Base-by-base conservation (phyloP, 2,888 invertebrate species). In the Cephus pulcher region DNA sequence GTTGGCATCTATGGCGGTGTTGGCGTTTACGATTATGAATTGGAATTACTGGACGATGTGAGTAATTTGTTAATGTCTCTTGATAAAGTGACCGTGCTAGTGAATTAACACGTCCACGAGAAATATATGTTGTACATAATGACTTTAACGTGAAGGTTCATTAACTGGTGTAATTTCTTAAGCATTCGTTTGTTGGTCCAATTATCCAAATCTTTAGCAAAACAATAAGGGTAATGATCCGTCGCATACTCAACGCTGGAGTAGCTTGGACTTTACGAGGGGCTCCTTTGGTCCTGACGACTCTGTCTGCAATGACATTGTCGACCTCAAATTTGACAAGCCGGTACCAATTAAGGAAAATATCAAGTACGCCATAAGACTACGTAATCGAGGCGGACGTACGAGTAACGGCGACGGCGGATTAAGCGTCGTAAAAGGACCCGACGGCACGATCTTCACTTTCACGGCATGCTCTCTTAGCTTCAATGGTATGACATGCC, bases 331-430 rank as follows among this genome's bases (percentile, higher is more conserved):
- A 92, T 98, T 99, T 91, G 97, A 97, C 76, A 94, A 96, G 84
- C 96, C 98, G 0, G 94, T 98, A 71, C 94, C 96, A 11, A 95
- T 98, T 75, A 98, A 97, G 95, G 98, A 98, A 91, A 96, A 97
- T 84, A 93, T 95, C 0, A 96, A 97, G 83, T 99, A 99, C 91
- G 98, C 98, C 0, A 92, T 98, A 35, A 94, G 98, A 15, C 92
- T 98, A 73, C 95, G 97, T 87, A 98, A 98, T 89, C 96, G 97
- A 87, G 98, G 98, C 11, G 97, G 97, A 4, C 94, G 98, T 81
- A 99, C 99, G 1, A 96, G 96, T 82, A 98, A 98, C 89, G 99
- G 99, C 1, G 99, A 99, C 92, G 96, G 97, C 35, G 99, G 99
- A 0, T 92, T 98, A 81, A 95, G 95, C 40, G 95, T 96, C 4